Percentiles rank a stretch among this genome's conserved stretches.
These are phyloP conservation scores for Phrynocephalus vlangalii DNA, from an alignment of 2,797 vertebrate genomes.

Conservation along the genomic window DNA sequence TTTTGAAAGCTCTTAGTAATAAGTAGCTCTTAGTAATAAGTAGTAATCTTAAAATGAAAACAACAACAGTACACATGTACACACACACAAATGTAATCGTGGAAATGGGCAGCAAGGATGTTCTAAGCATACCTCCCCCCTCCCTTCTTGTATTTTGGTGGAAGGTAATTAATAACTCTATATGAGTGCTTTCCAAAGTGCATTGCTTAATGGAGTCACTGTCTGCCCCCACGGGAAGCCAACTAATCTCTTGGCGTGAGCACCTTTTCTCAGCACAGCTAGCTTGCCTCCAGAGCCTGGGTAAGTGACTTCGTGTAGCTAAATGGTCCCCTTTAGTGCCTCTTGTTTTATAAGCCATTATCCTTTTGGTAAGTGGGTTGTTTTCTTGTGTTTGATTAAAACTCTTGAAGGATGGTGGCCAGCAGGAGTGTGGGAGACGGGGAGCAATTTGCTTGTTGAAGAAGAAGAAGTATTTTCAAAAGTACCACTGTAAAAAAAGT, in stretches of 20 bases:
- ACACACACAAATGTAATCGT: background rate
- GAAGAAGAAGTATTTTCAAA: background rate
- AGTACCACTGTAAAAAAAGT: background rate
- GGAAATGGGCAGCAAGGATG: background rate
- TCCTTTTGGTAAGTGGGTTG: background rate
- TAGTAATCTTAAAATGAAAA: no score
- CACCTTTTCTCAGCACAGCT: background rate
- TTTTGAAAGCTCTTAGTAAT: background rate
- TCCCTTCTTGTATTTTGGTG: background rate
- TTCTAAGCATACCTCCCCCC: background rate
- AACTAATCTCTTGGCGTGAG: background rate
- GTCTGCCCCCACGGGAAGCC: background rate
- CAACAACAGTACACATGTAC: background rate
- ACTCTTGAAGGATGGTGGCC: background rate
- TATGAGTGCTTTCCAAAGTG: background rate
- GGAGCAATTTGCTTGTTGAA: background rate
- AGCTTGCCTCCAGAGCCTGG: background rate
- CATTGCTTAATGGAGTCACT: no score
- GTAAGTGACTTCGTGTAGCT: background rate
- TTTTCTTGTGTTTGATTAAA: background rate
- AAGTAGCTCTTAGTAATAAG: no score
- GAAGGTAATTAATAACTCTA: background rate
- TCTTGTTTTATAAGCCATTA: background rate
- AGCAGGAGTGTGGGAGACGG: background rate
- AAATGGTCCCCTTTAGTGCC: background rate